phyloP scores from a whole-genome alignment of 2,888 invertebrate genomes.

The Conomelus anceps region DNA sequence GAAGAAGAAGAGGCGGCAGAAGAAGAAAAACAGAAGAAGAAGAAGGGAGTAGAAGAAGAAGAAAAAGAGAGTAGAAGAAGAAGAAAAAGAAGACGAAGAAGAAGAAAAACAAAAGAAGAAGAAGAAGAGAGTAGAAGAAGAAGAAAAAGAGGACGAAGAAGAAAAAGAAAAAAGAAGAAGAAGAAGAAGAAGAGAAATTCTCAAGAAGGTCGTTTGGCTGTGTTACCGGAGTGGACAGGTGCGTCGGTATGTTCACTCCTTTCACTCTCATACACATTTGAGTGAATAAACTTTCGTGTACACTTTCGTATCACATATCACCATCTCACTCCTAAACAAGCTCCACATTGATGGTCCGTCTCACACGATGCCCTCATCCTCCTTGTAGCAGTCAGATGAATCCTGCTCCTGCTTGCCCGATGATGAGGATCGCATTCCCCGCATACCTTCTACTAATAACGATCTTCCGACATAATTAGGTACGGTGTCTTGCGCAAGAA shows the following conservation, averaged over 20 bases:
- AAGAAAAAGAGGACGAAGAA: background rate
- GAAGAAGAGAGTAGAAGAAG: too few relatives aligned
- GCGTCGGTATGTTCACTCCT: background rate
- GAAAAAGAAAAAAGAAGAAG: background rate
- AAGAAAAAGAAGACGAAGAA: too few relatives aligned
- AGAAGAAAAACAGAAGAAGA: background rate
- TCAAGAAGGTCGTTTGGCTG: background rate
- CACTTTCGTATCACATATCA: background rate
- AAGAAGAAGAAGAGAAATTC: background rate
- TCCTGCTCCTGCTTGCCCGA: background rate
- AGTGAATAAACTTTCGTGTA: background rate
- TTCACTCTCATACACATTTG: background rate
- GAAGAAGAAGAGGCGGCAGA: background rate
- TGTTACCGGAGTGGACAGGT: background rate
- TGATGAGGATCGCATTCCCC: background rate
- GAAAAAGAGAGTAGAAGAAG: too few relatives aligned
- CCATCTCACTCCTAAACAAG: background rate
- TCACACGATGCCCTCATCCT: background rate
- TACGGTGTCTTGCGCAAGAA: background rate
- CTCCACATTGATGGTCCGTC: background rate
- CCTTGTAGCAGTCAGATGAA: background rate
- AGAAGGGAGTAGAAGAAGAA: too few relatives aligned
- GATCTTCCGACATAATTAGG: background rate
- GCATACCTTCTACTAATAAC: background rate
- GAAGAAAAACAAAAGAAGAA: too few relatives aligned